A percentile compares a stretch with the other conserved stretches of the same genome.
Evolutionary conservation across 2,797 vertebrate species (phyloP).

Genomic region (Meda fulgida): DNA sequence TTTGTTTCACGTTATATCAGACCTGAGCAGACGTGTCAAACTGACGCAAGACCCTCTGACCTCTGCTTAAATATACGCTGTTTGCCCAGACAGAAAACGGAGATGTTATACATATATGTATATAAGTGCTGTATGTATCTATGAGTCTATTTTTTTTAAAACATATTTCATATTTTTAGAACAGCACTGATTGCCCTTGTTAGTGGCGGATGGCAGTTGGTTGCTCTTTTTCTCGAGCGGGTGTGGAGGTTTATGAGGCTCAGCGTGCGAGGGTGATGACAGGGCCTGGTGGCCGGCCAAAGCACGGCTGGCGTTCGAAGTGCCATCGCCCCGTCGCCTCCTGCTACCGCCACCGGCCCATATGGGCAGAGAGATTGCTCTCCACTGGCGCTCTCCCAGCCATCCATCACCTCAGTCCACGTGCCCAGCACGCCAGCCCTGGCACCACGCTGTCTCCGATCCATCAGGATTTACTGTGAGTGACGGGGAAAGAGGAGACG

Average conservation of each 20-base stretch:
- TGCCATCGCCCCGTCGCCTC: slow-evolving; percentile 73
- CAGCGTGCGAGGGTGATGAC: slow-evolving; percentile 78
- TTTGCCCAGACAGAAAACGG: slow-evolving; percentile 15
- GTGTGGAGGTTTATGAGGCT: slow-evolving; percentile 64
- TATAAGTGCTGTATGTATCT: neutral
- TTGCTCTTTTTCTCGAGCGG: slow-evolving; percentile 46
- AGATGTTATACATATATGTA: slow-evolving; percentile 35
- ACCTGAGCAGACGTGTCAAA: slow-evolving; percentile 16
- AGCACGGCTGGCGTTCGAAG: slow-evolving; percentile 71
- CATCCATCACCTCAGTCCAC: slow-evolving; percentile 74
- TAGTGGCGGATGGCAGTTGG: slow-evolving; percentile 47
- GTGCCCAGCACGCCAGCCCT: slow-evolving; percentile 65
- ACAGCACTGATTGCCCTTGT: slow-evolving; percentile 42
- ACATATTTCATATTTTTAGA: slow-evolving; percentile 12
- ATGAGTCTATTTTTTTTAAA: neutral
- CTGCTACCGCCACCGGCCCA: slow-evolving; percentile 74
- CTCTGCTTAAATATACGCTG: slow-evolving; percentile 22
- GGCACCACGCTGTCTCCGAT: slow-evolving; percentile 63
- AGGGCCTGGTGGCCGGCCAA: slow-evolving; percentile 79
- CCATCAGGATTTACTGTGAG: slow-evolving; percentile 65
- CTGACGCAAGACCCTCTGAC: slow-evolving; percentile 40
- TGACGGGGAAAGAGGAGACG: slow-evolving; percentile 52
- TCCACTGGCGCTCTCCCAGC: slow-evolving; percentile 73
- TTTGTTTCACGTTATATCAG: slow-evolving; percentile 47
- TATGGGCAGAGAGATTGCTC: slow-evolving; percentile 76